Conservation (phyloP, 2,797 vertebrate genomes). For the Galagoides demidoff region DNA sequence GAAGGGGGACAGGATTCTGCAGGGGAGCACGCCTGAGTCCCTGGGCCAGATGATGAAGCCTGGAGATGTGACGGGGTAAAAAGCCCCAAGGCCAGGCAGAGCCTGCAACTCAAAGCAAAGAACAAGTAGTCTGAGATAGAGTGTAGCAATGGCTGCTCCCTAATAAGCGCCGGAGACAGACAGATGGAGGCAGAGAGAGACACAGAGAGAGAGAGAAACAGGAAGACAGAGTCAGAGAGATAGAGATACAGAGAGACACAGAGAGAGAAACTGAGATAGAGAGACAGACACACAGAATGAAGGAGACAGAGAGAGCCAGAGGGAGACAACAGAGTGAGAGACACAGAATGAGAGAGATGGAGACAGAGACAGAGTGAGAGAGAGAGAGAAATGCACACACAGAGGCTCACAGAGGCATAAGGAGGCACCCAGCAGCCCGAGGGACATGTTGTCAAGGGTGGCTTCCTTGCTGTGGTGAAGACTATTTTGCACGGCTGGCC, state of each 20-base stretch:
- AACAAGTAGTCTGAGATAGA: not conserved
- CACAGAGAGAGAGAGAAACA: not conserved
- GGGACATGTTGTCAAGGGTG: not conserved
- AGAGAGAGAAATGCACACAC: not conserved
- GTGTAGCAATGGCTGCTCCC: not conserved
- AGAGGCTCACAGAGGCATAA: not conserved
- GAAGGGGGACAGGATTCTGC: not conserved
- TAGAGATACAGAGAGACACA: not conserved
- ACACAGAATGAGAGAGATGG: not conserved
- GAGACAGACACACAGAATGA: not conserved
- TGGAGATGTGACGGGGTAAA: not conserved
- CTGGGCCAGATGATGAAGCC: no score
- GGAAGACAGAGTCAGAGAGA: not conserved
- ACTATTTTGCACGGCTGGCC: not conserved
- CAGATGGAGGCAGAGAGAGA: not conserved
- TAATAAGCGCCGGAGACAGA: not conserved
- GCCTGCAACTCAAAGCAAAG: not conserved
- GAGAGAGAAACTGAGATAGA: not conserved
- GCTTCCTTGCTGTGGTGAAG: not conserved
- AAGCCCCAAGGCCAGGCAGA: not conserved
- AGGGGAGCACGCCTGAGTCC: not conserved
- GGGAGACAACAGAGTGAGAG: not conserved
- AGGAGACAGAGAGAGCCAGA: not conserved
- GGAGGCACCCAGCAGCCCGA: accelerated
- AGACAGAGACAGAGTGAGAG: not conserved